Conservation (phyloP, 1,140 invertebrate genomes). For the Drosophila santomea region DNA sequence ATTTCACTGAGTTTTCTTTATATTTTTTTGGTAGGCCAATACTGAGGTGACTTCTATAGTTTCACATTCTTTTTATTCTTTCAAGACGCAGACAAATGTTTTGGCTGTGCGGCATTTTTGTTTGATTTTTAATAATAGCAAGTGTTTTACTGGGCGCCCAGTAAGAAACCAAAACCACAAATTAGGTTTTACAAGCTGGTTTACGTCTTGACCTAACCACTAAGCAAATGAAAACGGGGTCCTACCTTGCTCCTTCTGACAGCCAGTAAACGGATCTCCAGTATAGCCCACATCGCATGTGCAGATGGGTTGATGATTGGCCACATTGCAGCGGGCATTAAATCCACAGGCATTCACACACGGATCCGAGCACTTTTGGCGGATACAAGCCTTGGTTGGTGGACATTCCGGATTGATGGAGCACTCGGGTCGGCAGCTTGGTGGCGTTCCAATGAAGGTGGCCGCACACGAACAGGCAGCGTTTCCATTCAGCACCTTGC, state of each 20-base stretch:
- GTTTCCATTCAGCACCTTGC: conserved; percentile 87
- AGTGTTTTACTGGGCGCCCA: conserved; percentile 37
- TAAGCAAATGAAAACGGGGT: conserved; percentile 66
- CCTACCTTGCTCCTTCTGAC: conserved; percentile 87
- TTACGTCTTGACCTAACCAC: conserved; percentile 68
- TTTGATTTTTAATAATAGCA: conserved; percentile 25
- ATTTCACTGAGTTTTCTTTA: conserved; percentile 9
- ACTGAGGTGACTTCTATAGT: conserved; percentile 31
- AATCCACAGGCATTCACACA: conserved; percentile 89
- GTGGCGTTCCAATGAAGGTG: conserved; percentile 88
- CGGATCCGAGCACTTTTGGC: conserved; percentile 89
- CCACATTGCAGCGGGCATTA: conserved; percentile 89
- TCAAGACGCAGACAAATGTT: conserved; percentile 57
- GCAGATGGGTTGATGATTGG: conserved; percentile 90
- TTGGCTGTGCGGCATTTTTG: conserved; percentile 30
- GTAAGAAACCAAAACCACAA: conserved; percentile 54
- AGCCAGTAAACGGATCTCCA: conserved; percentile 91
- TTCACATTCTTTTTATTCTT: conserved; percentile 51
- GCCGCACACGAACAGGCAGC: conserved; percentile 90
- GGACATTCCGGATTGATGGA: conserved; percentile 88
- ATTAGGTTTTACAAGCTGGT: conserved; percentile 38
- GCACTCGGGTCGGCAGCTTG: conserved; percentile 88
- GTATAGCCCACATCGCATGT: conserved; percentile 89
- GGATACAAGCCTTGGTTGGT: conserved; percentile 87
- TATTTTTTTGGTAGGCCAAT: neutral